phyloP scores from a whole-genome alignment of 2,888 invertebrate species.

The Lutraria lutraria region DNA sequence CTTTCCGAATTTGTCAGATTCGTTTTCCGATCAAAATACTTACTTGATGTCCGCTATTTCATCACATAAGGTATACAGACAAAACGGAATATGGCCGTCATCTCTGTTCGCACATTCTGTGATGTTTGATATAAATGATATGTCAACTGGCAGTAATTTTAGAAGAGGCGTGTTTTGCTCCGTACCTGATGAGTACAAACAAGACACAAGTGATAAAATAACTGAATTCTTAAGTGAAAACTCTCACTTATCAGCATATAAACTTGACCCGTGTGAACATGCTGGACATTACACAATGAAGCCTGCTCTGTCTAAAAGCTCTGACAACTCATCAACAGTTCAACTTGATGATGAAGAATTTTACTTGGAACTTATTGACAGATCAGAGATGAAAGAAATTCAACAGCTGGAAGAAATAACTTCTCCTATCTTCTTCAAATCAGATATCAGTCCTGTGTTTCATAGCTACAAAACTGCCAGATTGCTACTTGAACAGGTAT shows the following conservation, averaged over 20 bases:
- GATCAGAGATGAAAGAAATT: neutral
- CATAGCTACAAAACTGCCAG: conserved; percentile 61
- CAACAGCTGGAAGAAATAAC: neutral
- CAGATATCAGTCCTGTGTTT: conserved; percentile 70
- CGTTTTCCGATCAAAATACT: neutral
- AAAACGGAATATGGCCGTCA: conserved; percentile 36
- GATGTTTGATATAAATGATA: neutral
- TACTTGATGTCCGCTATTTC: conserved; percentile 53
- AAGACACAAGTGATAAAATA: neutral
- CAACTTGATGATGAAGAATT: conserved; percentile 3
- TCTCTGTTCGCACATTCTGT: conserved; percentile 23
- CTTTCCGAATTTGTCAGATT: conserved; percentile 26
- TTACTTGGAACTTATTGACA: conserved; percentile 13
- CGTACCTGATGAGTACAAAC: neutral
- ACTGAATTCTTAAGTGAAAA: conserved; percentile 10
- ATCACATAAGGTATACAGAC: conserved; percentile 51
- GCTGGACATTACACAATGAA: neutral
- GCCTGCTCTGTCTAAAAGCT: neutral
- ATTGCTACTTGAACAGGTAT: conserved; percentile 66
- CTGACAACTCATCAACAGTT: neutral
- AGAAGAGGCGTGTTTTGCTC: conserved; percentile 32
- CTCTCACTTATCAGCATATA: conserved; percentile 2
- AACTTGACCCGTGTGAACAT: neutral
- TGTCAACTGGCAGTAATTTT: neutral
- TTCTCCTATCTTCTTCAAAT: conserved; percentile 63